Evolutionary conservation across 2,113 vertebrate species (phyloP), one percentile per base, ranked within the genome.

Genomic region (Boulengeromyrus knoepffleri): DNA sequence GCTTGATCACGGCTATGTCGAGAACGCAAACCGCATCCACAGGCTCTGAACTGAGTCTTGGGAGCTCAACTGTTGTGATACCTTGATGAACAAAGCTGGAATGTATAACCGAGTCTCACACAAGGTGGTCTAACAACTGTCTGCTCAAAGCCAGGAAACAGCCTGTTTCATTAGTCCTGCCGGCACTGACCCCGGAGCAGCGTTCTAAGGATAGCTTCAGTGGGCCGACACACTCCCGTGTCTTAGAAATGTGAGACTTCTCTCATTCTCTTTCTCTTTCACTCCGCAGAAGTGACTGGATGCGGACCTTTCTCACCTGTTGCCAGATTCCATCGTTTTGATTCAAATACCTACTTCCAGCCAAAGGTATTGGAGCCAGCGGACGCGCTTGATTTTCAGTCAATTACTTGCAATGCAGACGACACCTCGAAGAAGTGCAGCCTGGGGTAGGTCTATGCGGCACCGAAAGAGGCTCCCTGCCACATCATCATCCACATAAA

Each of bases 11-110:
- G n/a, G 74, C 13, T 42, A 42, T 80, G 36, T 89, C 85, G 90
- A 93, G 87, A 91, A 94, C 94, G 91, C 58, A 87, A 80, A 85
- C n/a, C 4, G 12, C 85, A 52, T 94, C 92, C 94, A 92, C 93
- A 88, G 92, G 90, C 92, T 94, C 94, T 95, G 92, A 74, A 92
- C 89, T 91, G 89, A 91, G 94, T 93, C 93, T 70, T 93, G 91
- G 93, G 93, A 95, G 95, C 95, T 92, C 92, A 10, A n/a, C 56
- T 91, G 89, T 90, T 56, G 94, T 93, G 89, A 87, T 92, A 89
- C 91, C 93, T 92, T 94, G 93, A 94, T 94, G 94, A 92, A 92
- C 92, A 93, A 92, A 93, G 94, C 93, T 93, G 92, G 94, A 93
- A 93, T 93, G 88, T 90, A 88, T 94, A 94, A 87, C 91, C 47